Base-by-base conservation (phyloP, 2,113 vertebrate genomes). In the Plotosus lineatus region DNA sequence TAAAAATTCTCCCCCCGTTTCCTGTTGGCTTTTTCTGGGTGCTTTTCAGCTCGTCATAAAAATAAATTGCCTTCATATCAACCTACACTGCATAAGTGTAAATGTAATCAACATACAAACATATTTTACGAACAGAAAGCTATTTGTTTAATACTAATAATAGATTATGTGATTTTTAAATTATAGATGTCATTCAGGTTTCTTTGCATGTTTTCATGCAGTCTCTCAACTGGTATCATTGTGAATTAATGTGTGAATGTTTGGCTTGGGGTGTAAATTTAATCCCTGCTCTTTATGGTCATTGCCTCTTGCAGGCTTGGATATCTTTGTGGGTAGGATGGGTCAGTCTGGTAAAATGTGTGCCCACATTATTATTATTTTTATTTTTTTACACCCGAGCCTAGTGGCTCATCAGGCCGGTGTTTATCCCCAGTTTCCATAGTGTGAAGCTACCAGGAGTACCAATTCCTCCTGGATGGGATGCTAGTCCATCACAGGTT, bases 181-280 rank as follows among this genome's bases (percentile, higher is more conserved):
- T n/a, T 14, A 0, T 11, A 5, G 9, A n/a, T n/a, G 36, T 36
- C 19, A 2, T n/a, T 66, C 38, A 36, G 36, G 11, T 14, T n/a
- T 46, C 3, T 66, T 12, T 42, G 21, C 9, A 40, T 42, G 38
- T 66, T 66, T 6, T n/a, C n/a, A n/a, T n/a, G n/a, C n/a, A n/a
- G n/a, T n/a, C n/a, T n/a, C n/a, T n/a, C n/a, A n/a, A n/a, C n/a
- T 78, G 48, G 50, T 51, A 40, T 50, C 26, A 31, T 72, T 51
- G 28, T 58, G 38, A 12, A 4, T 40, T 36, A 40, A 17, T 53
- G 75, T 15, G 28, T 17, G 48, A 1, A 12, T 46, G 72, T 75
- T 82, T 51, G 71, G 63, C 38, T 76, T 82, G 80, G 38, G 26
- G 65, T 82, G 69, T 36, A 31, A 4, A 31, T 19, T 4, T 65